Evolutionary conservation across 1,140 invertebrate genomes (phyloP), one percentile per base, ranked within the genome.

Genomic region (Chionoecetes opilio): DNA sequence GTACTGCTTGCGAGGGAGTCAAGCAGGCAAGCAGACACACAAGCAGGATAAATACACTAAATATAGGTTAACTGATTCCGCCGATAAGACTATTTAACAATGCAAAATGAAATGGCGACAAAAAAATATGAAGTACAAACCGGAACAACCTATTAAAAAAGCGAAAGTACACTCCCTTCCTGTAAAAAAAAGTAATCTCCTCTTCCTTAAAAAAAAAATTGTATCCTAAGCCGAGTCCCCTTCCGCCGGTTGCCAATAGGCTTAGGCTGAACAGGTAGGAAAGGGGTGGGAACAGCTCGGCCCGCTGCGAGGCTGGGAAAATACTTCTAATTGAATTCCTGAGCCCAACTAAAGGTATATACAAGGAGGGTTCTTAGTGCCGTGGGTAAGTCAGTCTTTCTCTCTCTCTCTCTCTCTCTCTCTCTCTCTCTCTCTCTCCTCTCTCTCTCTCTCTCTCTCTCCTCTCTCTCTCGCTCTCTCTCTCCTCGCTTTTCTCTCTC

Each of bases 291-390:
- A 92, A 87, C 63, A 37, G 85, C 31, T 86, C 17, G 31, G 87
- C 31, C 46, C 26, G 63, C 14, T n/a, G 41, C 34, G 5, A 37
- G 21, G 17, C 31, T 9, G 63, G 94, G 94, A 95, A 95, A 95
- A 95, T 95, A 87, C 90, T 95, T 95, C 91, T 95, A 95, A 95
- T 95, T 95, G 94, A 95, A 95, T 95, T 95, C 94, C 94, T 91
- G 90, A 26, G 41, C 84, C 86, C 63, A 41, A 75, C 91, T 95
- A 95, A 95, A 95, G 94, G 88, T 95, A 95, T 85, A 95, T 88
- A 95, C 82, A 63, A 88, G 90, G 90, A 88, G 90, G 90, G 89
- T 92, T 94, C 90, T 92, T 92, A 38, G 82, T 85, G 37, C 90
- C 46, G 90, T 84, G 90, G 63, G 63, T 75, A 75, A 75, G 82